phyloP scores from a whole-genome alignment of 2,888 invertebrate species.

The Heteromyza rotundicornis region DNA sequence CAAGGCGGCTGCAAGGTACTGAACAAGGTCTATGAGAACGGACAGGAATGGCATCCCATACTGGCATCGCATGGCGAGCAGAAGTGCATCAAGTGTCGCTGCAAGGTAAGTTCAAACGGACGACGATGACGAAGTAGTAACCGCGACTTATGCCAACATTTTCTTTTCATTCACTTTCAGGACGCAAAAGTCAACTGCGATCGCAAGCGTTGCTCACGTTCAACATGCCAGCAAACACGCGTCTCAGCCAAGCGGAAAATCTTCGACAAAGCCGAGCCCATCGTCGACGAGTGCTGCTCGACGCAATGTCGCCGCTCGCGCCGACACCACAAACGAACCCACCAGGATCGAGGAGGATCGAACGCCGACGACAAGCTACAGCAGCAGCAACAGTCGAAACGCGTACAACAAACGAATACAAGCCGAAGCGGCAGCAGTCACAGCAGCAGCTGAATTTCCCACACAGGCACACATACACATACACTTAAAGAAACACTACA shows the following conservation, averaged over 20 bases:
- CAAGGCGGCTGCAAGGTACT: conserved; percentile 85
- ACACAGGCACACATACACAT: conserved; percentile 5
- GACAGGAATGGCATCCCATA: conserved; percentile 87
- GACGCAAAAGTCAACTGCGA: conserved; percentile 82
- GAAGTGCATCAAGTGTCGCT: conserved; percentile 88
- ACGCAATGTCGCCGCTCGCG: conserved; percentile 59
- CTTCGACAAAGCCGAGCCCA: conserved; percentile 70
- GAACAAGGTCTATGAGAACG: conserved; percentile 67
- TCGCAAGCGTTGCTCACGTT: conserved; percentile 69
- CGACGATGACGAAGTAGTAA: background rate
- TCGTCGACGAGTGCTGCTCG: conserved; percentile 62
- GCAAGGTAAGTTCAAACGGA: conserved; percentile 72
- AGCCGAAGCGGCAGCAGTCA: conserved; percentile 25
- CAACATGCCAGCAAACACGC: conserved; percentile 51
- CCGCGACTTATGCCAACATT: background rate
- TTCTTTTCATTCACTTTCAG: conserved; percentile 65
- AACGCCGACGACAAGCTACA: conserved; percentile 31
- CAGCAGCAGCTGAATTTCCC: conserved; percentile 18
- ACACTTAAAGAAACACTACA: background rate
- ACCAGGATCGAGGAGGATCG: conserved; percentile 43
- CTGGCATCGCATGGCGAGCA: conserved; percentile 87
- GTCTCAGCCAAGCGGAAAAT: conserved; percentile 51
- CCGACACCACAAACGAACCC: conserved; percentile 59
- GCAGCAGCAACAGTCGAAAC: conserved; percentile 32
- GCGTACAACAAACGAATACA: conserved; percentile 14